Conservation (phyloP, 92 coral and sea anemone genomes). For the Epizoanthus rinbou region DNA sequence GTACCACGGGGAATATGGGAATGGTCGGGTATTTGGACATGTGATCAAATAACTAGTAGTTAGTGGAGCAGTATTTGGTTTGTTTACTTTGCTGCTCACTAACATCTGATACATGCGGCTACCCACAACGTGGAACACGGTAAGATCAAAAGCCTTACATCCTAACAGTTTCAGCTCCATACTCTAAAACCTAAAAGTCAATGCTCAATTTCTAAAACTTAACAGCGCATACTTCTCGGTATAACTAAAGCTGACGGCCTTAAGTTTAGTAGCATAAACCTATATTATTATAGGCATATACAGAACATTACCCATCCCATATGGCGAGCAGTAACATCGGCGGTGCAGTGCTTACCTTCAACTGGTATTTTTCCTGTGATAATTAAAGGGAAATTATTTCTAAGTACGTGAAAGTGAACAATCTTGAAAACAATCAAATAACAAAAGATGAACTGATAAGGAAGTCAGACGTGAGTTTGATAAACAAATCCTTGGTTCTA, state of each 20-base stretch:
- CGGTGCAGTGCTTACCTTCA: constrained; percentile 18
- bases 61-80: neutral
- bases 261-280: neutral
- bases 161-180: too few species aligned
- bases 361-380: constrained; percentile 29
- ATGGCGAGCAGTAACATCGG: neutral
- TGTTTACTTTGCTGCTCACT: neutral
- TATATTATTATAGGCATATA: neutral
- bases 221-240: too few species aligned
- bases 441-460: too few species aligned
- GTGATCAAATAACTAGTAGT: neutral
- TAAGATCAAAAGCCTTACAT: too few species aligned
- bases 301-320: neutral
- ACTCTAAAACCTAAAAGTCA: too few species aligned
- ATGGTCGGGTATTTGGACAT: neutral
- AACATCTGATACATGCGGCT: neutral
- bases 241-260: too few species aligned
- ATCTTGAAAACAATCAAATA: too few species aligned
- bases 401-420: too few species aligned
- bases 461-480: too few species aligned
- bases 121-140: neutral
- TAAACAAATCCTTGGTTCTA: too few species aligned
- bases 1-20: neutral
- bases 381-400: neutral
- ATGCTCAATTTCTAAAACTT: too few species aligned